Conservation (phyloP, 2,888 invertebrate genomes). For the Encarsia formosa region DNA sequence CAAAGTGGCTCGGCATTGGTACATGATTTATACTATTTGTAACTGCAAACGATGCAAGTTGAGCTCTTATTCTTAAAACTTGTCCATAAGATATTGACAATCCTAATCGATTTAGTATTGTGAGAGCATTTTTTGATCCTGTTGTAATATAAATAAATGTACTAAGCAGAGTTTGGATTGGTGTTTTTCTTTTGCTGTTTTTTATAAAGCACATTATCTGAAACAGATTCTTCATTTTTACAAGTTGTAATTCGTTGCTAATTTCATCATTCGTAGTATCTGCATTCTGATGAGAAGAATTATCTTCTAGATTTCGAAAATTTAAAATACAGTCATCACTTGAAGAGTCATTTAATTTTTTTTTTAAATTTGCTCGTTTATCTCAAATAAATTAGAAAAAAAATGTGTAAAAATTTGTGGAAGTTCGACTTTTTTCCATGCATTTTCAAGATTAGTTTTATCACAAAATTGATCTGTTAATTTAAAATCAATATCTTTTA, state of each 20-base stretch:
- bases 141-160: constrained; percentile 7
- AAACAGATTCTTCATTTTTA: constrained; percentile 16
- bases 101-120: constrained; percentile 13
- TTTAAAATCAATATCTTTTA: neutral
- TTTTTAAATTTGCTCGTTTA: neutral
- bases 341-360: neutral
- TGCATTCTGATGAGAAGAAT: no score
- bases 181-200: constrained; percentile 4
- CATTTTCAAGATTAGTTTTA: neutral
- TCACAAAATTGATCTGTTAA: neutral
- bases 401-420: neutral
- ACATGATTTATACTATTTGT: neutral
- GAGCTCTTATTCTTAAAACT: constrained; percentile 9
- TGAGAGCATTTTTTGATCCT: constrained; percentile 11
- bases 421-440: neutral
- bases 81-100: constrained; percentile 22
- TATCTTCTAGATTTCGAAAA: no score
- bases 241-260: neutral
- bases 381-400: neutral
- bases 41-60: constrained; percentile 11
- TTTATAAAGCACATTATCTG: constrained; percentile 19
- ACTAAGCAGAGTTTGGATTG: neutral
- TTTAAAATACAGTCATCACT: no score
- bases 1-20: constrained; percentile 16
- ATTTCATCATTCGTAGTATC: no score